phyloP scores from a whole-genome alignment of 2,888 invertebrate genomes.

The Acronicta leporina region DNA sequence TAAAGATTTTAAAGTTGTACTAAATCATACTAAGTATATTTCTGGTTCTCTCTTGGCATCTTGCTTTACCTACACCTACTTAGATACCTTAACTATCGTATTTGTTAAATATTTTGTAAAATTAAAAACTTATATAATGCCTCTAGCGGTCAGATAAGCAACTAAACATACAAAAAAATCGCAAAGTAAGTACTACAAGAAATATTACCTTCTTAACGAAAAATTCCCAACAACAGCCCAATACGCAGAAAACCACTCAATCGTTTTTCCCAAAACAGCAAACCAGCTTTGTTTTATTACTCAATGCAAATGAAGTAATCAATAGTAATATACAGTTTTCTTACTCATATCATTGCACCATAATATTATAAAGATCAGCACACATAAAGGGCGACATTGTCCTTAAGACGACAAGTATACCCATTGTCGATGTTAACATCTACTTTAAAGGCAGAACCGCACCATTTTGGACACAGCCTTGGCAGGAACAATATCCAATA shows the following conservation, averaged over 20 bases:
- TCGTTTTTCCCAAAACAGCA: conserved; percentile 9
- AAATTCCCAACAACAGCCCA: conserved; percentile 1
- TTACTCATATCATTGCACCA: conserved; percentile 38
- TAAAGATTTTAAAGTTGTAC: neutral
- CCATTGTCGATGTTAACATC: conserved; percentile 62
- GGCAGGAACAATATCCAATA: conserved; percentile 85
- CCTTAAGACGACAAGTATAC: conserved; percentile 60
- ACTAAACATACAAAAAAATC: too few relatives aligned
- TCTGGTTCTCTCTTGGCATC: too few relatives aligned
- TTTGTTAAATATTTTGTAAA: too few relatives aligned
- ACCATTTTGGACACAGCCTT: conserved; percentile 81
- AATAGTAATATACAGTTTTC: conserved; percentile 37
- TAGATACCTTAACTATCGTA: too few relatives aligned
- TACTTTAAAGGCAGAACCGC: conserved; percentile 72
- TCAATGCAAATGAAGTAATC: conserved; percentile 41
- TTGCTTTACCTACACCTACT: too few relatives aligned
- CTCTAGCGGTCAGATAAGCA: too few relatives aligned
- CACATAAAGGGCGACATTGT: conserved; percentile 60
- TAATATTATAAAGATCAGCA: conserved; percentile 39
- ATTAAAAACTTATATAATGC: too few relatives aligned
- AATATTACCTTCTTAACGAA: neutral
- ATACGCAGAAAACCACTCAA: conserved; percentile 30
- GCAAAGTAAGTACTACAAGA: too few relatives aligned
- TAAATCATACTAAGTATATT: too few relatives aligned
- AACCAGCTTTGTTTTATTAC: conserved; percentile 27